phyloP scores from a whole-genome alignment of 2,888 invertebrate species.

The Ophion slaviceki region DNA sequence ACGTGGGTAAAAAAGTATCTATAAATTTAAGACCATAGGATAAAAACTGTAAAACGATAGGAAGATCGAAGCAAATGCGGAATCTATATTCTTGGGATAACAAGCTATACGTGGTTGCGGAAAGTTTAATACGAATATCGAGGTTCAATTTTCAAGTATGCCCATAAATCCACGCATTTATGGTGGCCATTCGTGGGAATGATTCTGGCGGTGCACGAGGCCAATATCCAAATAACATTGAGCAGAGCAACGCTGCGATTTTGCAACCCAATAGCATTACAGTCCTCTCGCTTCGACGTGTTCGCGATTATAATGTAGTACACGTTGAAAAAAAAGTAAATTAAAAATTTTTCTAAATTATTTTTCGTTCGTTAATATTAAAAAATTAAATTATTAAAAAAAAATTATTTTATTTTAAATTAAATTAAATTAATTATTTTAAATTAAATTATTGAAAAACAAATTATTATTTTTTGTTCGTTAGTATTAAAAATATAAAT shows the following conservation, averaged over 20 bases:
- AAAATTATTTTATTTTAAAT: too few relatives aligned
- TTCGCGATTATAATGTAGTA: background rate
- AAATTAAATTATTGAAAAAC: too few relatives aligned
- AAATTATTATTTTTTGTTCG: too few relatives aligned
- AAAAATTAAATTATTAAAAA: too few relatives aligned
- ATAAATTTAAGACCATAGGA: background rate
- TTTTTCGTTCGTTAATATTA: background rate
- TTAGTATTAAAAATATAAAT: too few relatives aligned
- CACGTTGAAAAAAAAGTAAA: background rate
- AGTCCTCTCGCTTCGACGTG: background rate
- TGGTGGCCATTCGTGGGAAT: constrained; percentile 59
- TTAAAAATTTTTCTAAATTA: too few relatives aligned
- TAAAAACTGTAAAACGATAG: too few relatives aligned
- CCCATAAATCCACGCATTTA: constrained; percentile 10
- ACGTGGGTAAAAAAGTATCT: background rate
- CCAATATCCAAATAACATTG: constrained; percentile 67
- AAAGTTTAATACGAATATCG: background rate
- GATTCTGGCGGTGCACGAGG: constrained; percentile 51
- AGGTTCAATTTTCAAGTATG: background rate
- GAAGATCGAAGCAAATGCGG: too few relatives aligned
- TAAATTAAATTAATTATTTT: too few relatives aligned
- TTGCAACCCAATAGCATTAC: background rate
- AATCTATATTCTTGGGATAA: too few relatives aligned
- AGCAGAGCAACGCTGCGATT: constrained; percentile 11
- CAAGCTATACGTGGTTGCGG: background rate